Evolutionary conservation across 2,888 invertebrate species (phyloP), one percentile per base, ranked within the genome.

Genomic region (Lepeophtheirus nordmannii): DNA sequence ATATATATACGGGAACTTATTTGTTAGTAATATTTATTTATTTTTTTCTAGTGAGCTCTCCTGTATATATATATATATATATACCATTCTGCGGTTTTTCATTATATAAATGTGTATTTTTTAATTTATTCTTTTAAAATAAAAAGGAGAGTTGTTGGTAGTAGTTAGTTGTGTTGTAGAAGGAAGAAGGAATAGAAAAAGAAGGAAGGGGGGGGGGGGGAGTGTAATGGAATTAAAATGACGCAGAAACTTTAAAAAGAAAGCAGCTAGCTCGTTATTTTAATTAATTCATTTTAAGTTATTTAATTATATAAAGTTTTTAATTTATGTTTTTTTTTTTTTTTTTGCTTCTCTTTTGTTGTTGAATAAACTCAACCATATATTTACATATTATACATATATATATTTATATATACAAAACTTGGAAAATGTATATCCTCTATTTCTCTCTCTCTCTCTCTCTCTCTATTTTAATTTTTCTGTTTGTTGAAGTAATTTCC

Each of bases 251-350:
- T 30, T 30, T 30, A 7, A 30, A 30, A 5, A 46, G 53, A 46
- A 46, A 46, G 53, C 53, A 14, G 14, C 53, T 46, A n/a, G n/a
- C 53, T 46, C 53, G 53, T 46, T 46, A 46, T 46, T 46, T 46
- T 46, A 46, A 46, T 46, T 46, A 46, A 46, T 46, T 46, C 53
- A 46, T 46, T 46, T 46, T 46, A 46, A 46, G 53, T 46, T 46
- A 46, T 46, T 46, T 46, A 46, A 46, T 46, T 46, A 46, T 46
- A 46, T 46, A 46, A 46, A 46, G 53, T 46, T 46, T 46, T 46
- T 46, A 46, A 46, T 46, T 46, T 46, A 46, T 46, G 53, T 46
- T 46, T 46, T 14, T 46, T 14, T 17, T 46, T 2, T 46, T 46
- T 46, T 14, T 46, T 14, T 17, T 46, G 5, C 53, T 46, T 46